These are phyloP conservation scores for Hippoglossus stenolepis DNA, from an alignment of 2,113 vertebrate genomes.

Conservation along the genomic window DNA sequence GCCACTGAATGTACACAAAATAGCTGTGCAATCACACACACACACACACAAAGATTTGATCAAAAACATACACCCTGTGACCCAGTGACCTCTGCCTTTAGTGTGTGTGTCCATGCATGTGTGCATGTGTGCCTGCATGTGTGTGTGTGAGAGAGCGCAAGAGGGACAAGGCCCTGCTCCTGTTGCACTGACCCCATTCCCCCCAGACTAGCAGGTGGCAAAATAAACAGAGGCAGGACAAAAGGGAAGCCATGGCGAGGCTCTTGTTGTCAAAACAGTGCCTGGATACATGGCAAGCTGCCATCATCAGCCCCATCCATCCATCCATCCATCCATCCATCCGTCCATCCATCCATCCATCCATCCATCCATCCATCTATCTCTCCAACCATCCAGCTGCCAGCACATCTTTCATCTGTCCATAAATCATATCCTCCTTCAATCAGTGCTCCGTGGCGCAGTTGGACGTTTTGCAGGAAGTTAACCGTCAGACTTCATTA, in stretches of 20 bases:
- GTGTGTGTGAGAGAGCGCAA: neutral
- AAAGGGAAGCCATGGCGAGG: slow-evolving; percentile 73
- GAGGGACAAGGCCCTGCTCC: slow-evolving; percentile 29
- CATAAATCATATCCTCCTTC: slow-evolving; percentile 52
- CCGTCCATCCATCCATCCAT: neutral
- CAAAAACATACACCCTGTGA: slow-evolving; percentile 43
- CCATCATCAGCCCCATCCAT: slow-evolving; percentile 36
- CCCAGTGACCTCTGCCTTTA: slow-evolving; percentile 58
- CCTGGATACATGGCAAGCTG: slow-evolving; percentile 75
- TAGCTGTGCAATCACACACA: slow-evolving; percentile 60
- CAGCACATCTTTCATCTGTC: slow-evolving; percentile 39
- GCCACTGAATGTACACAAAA: slow-evolving; percentile 57
- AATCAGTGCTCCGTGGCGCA: slow-evolving; percentile 27
- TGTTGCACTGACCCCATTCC: slow-evolving; percentile 68
- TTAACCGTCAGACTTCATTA: slow-evolving; percentile 47
- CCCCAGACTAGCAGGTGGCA: slow-evolving; percentile 84
- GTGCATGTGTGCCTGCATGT: slow-evolving; percentile 15
- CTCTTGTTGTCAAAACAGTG: slow-evolving; percentile 84
- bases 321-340: slow-evolving; percentile 1
- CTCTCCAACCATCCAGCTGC: slow-evolving; percentile 37
- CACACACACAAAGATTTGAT: slow-evolving; percentile 30
- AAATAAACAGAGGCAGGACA: slow-evolving; percentile 84
- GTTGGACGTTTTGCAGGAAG: slow-evolving; percentile 35
- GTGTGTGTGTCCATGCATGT: slow-evolving; percentile 15
- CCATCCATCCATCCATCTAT: neutral